Evolutionary conservation across 2,797 vertebrate genomes (phyloP), one percentile per base, ranked within the genome.

Genomic region (Pantherophis vulpinus): DNA sequence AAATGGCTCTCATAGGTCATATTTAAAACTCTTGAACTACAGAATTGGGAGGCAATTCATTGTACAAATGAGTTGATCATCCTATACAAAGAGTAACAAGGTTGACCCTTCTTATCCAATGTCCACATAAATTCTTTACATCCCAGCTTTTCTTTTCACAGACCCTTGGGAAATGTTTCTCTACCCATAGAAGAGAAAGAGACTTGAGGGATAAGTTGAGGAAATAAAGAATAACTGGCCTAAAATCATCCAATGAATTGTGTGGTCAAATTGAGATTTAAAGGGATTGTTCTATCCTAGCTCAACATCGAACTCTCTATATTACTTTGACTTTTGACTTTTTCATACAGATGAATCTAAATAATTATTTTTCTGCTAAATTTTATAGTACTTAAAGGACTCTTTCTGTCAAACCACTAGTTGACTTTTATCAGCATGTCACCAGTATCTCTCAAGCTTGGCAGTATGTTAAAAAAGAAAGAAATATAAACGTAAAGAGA

Each of bases 401-500:
- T 5, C 87, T 55, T 55, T 95, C 87, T 42, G n/a, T 66, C 92
- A 92, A 96, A 94, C 12, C 92, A 95, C 92, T 95, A 95, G 94
- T 90, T 93, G 94, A 93, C 94, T 95, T 89, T 95, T 94, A 94
- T 96, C 90, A 91, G 92, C 91, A 90, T 93, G 96, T 95, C 97
- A 97, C 95, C 93, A 94, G 7, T 94, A 95, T 86, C 86, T 97
- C 97, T 96, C 96, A 97, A 97, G 97, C 95, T 97, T 97, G 97
- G 95, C 96, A 96, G 91, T 89, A 51, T 95, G 83, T 94, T 89
- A 93, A 96, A 95, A 94, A 90, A 74, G 94, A 86, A 94, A 96
- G 91, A 9, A 59, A 90, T 89, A 87, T 91, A 90, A 92, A 89
- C 87, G 92, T 47, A 96, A 90, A 92, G 89, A 74, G 86, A n/a